Percentiles rank a stretch among this genome's conserved stretches.
These are phyloP conservation scores for Sorex fumeus DNA, from an alignment of 2,113 vertebrate genomes.

Conservation along the genomic window DNA sequence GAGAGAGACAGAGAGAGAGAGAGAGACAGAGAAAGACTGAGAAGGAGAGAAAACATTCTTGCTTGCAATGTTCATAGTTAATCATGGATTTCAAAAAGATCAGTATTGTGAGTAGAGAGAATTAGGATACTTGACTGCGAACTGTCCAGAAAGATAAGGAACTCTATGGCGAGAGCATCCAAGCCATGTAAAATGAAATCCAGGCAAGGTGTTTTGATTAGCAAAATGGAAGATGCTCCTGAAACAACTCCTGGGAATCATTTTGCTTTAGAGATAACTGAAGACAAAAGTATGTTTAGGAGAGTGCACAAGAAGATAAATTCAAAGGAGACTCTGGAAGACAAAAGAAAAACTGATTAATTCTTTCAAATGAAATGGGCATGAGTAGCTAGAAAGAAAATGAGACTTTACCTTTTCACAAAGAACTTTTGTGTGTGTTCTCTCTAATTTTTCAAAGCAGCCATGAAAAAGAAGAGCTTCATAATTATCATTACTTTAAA, in stretches of 20 bases:
- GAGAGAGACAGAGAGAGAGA: not conserved
- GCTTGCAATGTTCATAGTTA: not conserved
- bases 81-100: constrained; percentile 39
- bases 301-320: not conserved
- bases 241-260: not conserved
- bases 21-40: not conserved
- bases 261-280: constrained; percentile 9
- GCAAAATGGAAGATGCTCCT: not conserved
- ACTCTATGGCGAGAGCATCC: not conserved
- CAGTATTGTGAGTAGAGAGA: not conserved
- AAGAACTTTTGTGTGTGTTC: not conserved
- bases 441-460: constrained; percentile 18
- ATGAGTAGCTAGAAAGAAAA: not conserved
- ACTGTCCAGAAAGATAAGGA: constrained; percentile 23
- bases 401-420: not conserved
- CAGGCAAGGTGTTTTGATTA: not conserved
- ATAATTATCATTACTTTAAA: not conserved
- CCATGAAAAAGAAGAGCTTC: not conserved
- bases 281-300: not conserved
- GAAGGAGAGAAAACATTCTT: constrained; percentile 17
- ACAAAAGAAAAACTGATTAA: not conserved
- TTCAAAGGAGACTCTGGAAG: constrained; percentile 21
- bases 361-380: not conserved
- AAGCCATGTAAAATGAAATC: not conserved
- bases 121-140: constrained; percentile 32